Conservation (phyloP, 2,888 invertebrate species). For the Muschampia plurimacula region DNA sequence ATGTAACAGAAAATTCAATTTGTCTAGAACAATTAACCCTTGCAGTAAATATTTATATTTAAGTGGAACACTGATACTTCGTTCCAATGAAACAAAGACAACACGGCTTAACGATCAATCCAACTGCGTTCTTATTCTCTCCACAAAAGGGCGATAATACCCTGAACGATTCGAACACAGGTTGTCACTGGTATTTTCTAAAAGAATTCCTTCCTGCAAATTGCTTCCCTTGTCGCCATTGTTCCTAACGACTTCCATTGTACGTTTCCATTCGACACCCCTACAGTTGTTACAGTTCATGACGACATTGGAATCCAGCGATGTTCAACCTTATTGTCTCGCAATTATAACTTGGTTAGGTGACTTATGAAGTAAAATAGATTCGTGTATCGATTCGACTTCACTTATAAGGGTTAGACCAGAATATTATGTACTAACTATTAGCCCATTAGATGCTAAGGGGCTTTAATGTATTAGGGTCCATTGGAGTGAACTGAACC, state of each 20-base stretch:
- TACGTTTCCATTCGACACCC: slow-evolving; percentile 47
- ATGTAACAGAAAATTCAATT: slow-evolving; percentile 25
- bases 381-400: slow-evolving; percentile 25
- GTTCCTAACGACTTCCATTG: slow-evolving; percentile 62
- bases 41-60: slow-evolving; percentile 32
- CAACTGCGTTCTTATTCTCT: slow-evolving; percentile 14
- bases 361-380: slow-evolving; percentile 12
- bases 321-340: slow-evolving; percentile 23
- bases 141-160: slow-evolving; percentile 30
- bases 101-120: slow-evolving; percentile 9
- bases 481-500: slow-evolving; percentile 1
- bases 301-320: slow-evolving; percentile 8
- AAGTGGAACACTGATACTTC: slow-evolving; percentile 34
- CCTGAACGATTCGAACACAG: slow-evolving; percentile 22
- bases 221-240: slow-evolving; percentile 56
- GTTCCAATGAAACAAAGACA: slow-evolving; percentile 37
- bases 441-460: slow-evolving; percentile 15
- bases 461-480: slow-evolving; percentile 18
- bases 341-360: not conserved
- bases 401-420: slow-evolving; percentile 12
- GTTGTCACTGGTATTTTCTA: slow-evolving; percentile 45
- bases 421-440: slow-evolving; percentile 28
- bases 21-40: slow-evolving; percentile 31
- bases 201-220: slow-evolving; percentile 58
- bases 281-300: slow-evolving; percentile 34